Conservation (phyloP, 2,888 invertebrate genomes). For the Spilosoma lubricipeda region DNA sequence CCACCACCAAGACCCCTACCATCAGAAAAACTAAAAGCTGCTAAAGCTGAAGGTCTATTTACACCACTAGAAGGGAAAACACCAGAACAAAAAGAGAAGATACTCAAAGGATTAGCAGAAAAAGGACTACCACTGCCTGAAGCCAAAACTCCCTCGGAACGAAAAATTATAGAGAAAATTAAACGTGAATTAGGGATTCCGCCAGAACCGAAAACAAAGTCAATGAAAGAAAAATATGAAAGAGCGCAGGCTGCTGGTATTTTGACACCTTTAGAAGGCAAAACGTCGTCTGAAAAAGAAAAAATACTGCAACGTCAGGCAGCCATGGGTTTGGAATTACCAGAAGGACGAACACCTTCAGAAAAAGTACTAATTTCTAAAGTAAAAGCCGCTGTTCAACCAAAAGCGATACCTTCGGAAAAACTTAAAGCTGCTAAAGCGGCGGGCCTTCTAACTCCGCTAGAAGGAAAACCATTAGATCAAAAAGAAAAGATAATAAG, state of each 20-base stretch:
- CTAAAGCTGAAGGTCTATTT: constrained; percentile 45
- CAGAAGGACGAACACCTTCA: constrained; percentile 5
- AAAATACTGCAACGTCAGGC: constrained; percentile 16
- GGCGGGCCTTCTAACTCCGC: constrained; percentile 37
- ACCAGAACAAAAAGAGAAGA: constrained; percentile 50
- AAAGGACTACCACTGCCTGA: constrained; percentile 31
- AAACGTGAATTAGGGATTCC: constrained; percentile 30
- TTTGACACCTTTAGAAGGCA: background rate
- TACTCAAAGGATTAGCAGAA: constrained; percentile 46
- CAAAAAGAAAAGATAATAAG: constrained; percentile 26
- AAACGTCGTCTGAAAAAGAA: constrained; percentile 17
- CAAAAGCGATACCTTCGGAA: constrained; percentile 23
- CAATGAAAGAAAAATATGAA: constrained; percentile 23
- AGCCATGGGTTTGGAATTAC: constrained; percentile 23
- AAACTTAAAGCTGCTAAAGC: constrained; percentile 47
- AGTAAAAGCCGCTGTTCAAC: constrained; percentile 23
- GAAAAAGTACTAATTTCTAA: constrained; percentile 23
- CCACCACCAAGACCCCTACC: background rate
- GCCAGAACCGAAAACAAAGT: constrained; percentile 25
- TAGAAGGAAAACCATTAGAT: constrained; percentile 23
- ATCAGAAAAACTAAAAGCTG: constrained; percentile 30
- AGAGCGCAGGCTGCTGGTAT: constrained; percentile 10
- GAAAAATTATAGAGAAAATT: constrained; percentile 21
- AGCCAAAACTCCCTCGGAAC: constrained; percentile 29
- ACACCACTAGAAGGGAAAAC: constrained; percentile 56